A percentile compares a stretch with the other conserved stretches of the same genome.
phyloP scores from a whole-genome alignment of 2,888 invertebrate genomes.

The Syritta pipiens region DNA sequence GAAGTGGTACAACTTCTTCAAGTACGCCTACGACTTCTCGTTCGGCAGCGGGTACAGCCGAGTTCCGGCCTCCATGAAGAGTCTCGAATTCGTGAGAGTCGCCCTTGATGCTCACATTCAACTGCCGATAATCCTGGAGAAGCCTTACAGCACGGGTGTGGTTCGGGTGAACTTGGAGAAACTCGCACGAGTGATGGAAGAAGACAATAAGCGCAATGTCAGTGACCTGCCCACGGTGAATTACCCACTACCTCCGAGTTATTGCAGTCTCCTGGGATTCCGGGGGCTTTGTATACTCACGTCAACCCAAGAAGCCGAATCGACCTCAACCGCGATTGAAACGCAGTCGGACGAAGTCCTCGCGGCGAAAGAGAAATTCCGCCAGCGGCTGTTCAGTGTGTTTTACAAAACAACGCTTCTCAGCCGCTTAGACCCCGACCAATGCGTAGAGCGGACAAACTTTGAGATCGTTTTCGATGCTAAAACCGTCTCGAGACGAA shows the following conservation, averaged over 20 bases:
- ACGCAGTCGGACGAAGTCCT: neutral
- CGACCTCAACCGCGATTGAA: neutral
- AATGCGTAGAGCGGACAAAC: neutral
- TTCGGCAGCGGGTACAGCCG: slow-evolving; percentile 60
- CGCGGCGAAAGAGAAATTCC: slow-evolving; percentile 72
- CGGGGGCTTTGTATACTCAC: slow-evolving; percentile 75
- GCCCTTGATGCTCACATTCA: slow-evolving; percentile 64
- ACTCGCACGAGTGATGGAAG: slow-evolving; percentile 10
- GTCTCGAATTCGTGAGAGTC: slow-evolving; percentile 41
- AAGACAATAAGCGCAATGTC: neutral
- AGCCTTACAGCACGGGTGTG: slow-evolving; percentile 13
- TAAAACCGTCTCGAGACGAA: neutral
- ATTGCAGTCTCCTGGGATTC: slow-evolving; percentile 75
- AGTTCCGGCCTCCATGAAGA: neutral
- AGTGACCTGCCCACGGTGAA: slow-evolving; percentile 7
- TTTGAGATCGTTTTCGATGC: slow-evolving; percentile 32
- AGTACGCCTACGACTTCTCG: slow-evolving; percentile 75
- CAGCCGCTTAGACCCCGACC: slow-evolving; percentile 72
- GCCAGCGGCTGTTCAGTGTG: slow-evolving; percentile 72
- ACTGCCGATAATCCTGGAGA: neutral
- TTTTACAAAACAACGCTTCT: slow-evolving; percentile 75
- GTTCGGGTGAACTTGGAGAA: slow-evolving; percentile 26
- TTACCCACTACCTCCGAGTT: slow-evolving; percentile 74
- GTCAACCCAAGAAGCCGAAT: slow-evolving; percentile 3
- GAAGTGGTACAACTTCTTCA: slow-evolving; percentile 73